Conservation (phyloP, 2,113 vertebrate genomes). For the Crotalus tigris region DNA sequence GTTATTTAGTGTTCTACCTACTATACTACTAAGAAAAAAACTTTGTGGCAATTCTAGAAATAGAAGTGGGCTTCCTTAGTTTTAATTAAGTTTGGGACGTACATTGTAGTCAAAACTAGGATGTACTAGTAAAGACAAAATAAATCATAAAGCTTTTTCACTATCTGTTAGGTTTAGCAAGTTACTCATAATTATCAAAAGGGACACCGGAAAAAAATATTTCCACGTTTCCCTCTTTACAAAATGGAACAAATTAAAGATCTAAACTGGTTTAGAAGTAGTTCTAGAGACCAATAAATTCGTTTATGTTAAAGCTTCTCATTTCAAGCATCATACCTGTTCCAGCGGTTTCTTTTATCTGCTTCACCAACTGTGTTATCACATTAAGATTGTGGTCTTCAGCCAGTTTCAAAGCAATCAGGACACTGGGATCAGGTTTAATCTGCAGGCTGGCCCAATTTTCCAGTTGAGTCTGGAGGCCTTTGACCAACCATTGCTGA, state of each 20-base stretch:
- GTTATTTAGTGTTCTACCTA: background rate
- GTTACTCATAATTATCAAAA: background rate
- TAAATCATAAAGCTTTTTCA: background rate
- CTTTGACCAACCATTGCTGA: conserved; percentile 1
- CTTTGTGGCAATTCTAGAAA: background rate
- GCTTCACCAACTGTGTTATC: background rate
- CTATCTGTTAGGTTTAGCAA: background rate
- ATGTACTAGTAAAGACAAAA: background rate
- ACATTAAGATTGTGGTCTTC: rapidly evolving
- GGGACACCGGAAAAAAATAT: background rate
- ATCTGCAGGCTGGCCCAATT: rapidly evolving
- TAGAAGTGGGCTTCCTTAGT: background rate
- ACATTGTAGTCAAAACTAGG: background rate
- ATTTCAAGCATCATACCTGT: background rate
- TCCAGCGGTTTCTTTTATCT: conserved; percentile 28
- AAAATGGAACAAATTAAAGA: background rate
- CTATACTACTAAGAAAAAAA: background rate
- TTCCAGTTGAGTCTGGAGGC: conserved; percentile 50
- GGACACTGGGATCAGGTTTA: conserved; percentile 58
- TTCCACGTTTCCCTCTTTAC: background rate
- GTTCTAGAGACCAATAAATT: background rate
- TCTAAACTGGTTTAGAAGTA: background rate
- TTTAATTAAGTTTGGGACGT: background rate
- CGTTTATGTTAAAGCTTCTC: background rate
- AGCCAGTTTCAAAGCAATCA: conserved; percentile 68